Base-by-base conservation (phyloP, 2,113 vertebrate species). In the Paedocypris sp. region DNA sequence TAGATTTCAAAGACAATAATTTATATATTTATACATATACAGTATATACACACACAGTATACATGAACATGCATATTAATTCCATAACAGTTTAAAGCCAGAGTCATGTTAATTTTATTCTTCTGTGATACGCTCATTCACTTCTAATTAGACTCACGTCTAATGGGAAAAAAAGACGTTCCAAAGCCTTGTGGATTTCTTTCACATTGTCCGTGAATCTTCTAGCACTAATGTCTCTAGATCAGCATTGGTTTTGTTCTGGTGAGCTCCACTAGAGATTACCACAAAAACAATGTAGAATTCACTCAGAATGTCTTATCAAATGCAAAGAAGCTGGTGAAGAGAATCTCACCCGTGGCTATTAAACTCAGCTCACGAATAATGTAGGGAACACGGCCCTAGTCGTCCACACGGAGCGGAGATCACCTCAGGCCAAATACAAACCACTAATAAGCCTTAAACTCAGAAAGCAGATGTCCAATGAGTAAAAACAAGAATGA, bases 341-440 rank as follows among this genome's bases (percentile, higher is more conserved):
- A 4, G 45, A 43, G 18, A 9, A 60, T 22, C 56, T 19, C n/a
- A n/a, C n/a, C n/a, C n/a, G n/a, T n/a, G n/a, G n/a, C 38, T 22
- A 41, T 26, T 60, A 64, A 54, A 22, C 10, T 60, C n/a, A 38
- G 3, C 28, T 35, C 13, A 36, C 43, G 36, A 68, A 62, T 49
- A 23, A 63, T 63, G 26, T 6, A 68, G 51, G 36, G 50, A 39
- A 57, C 11, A 22, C 3, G 22, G 20, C 25, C 18, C 9, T 29
- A 35, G 15, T 56, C 35, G 53, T 50, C 19, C 5, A 25, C 31
- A 42, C 8, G 46, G 10, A 49, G 46, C n/a, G 32, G 13, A 12
- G 46, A 35, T 33, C 25, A 13, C 22, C 28, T 33, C 39, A 20
- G n/a, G n/a, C n/a, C n/a, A n/a, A n/a, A n/a, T n/a, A n/a, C n/a